A percentile compares a stretch with the other conserved stretches of the same genome.
Evolutionary conservation across 1,140 invertebrate genomes (phyloP).

Genomic region (Drosophila aff.): DNA sequence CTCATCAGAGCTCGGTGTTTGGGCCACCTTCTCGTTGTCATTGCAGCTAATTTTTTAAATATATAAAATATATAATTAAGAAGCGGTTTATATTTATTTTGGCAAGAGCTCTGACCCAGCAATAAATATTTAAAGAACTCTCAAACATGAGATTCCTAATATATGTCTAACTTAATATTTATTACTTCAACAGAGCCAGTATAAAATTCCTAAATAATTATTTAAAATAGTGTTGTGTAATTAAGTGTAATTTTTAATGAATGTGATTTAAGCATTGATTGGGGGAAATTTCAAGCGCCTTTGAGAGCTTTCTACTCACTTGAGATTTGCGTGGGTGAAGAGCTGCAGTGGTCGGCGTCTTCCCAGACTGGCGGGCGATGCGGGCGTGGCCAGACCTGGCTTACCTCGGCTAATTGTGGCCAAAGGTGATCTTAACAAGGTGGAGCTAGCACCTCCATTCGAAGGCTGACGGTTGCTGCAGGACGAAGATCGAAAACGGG

Average conservation of each 20-base stretch:
- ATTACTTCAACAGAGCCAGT: background rate
- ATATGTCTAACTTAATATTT: background rate
- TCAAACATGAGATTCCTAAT: too few relatives aligned
- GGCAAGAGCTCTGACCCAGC: background rate
- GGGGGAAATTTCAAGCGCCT: constrained; percentile 3
- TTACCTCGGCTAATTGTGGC: constrained; percentile 29
- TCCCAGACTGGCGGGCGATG: constrained; percentile 59
- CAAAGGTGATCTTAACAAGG: constrained; percentile 27
- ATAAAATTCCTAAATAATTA: background rate
- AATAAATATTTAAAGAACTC: background rate
- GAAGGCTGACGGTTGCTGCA: constrained; percentile 58
- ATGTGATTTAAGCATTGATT: constrained; percentile 58
- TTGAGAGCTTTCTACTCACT: constrained; percentile 59
- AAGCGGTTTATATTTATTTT: background rate
- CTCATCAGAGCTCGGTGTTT: constrained; percentile 92
- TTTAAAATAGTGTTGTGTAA: constrained; percentile 7
- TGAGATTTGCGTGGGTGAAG: constrained; percentile 76
- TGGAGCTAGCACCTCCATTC: background rate
- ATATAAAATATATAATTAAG: background rate
- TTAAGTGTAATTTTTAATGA: constrained; percentile 43
- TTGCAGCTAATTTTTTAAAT: constrained; percentile 60
- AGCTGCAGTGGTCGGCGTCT: constrained; percentile 74
- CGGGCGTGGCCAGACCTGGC: constrained; percentile 51
- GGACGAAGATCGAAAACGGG: constrained; percentile 76
- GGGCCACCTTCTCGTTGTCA: constrained; percentile 80